Conservation (phyloP, 2,113 vertebrate genomes). For the Phodopus roborovskii region DNA sequence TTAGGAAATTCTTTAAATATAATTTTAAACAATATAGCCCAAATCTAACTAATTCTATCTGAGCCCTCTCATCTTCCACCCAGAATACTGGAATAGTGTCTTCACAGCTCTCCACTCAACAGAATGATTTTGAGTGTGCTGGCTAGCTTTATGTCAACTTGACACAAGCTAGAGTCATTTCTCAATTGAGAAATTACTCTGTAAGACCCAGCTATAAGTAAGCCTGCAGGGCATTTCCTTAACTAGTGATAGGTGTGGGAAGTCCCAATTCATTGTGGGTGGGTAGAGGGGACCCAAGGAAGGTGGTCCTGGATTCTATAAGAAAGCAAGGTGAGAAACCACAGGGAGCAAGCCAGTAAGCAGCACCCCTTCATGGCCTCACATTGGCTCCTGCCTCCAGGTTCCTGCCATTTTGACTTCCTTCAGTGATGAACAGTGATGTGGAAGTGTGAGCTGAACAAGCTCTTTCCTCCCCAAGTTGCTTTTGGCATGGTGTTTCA, state of each 20-base stretch:
- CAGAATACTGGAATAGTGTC: not conserved
- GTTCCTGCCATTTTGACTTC: not conserved
- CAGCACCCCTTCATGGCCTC: not conserved
- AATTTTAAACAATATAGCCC: not conserved
- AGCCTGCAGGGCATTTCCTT: not conserved
- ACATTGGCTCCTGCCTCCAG: not conserved
- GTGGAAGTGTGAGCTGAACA: not conserved
- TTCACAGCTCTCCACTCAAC: not conserved
- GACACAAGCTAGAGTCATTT: not conserved
- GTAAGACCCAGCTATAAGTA: not conserved
- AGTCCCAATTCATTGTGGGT: too few relatives aligned
- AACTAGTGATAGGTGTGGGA: not conserved
- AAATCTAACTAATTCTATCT: not conserved
- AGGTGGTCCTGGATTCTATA: not conserved
- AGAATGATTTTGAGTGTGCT: too few relatives aligned
- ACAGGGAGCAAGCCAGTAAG: not conserved
- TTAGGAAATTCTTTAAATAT: not conserved
- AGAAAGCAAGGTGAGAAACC: not conserved
- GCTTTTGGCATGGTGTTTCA: not conserved
- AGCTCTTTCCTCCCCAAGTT: not conserved
- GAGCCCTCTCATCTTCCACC: not conserved
- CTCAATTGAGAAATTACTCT: not conserved
- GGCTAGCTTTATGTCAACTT: not conserved
- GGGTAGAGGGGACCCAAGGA: not conserved
- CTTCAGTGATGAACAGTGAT: not conserved